phyloP scores from a whole-genome alignment of 2,888 invertebrate species.

The Steinernema scapterisci region DNA sequence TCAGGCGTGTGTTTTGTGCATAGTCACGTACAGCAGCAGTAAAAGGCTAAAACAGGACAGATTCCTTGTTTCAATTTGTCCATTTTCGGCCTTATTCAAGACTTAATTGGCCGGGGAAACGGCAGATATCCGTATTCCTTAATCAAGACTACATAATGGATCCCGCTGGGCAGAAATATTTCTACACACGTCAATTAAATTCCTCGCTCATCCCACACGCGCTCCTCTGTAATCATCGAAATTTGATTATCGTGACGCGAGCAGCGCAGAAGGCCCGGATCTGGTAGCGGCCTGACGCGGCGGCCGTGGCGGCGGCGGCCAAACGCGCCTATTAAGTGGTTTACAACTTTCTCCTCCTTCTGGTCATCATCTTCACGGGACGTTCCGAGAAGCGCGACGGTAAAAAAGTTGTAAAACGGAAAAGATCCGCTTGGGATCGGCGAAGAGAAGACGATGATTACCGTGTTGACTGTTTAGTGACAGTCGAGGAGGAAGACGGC shows the following conservation, averaged over 20 bases:
- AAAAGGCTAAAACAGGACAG: too few relatives aligned
- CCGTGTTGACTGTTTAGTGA: background rate
- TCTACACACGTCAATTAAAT: conserved; percentile 27
- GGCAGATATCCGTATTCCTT: conserved; percentile 1
- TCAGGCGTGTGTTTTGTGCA: too few relatives aligned
- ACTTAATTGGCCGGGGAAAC: background rate
- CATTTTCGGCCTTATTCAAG: background rate
- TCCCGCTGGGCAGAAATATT: conserved; percentile 1
- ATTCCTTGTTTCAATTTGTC: too few relatives aligned
- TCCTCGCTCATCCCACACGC: background rate
- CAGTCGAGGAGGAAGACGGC: too few relatives aligned
- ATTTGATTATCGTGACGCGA: conserved; percentile 26
- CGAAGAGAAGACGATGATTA: conserved; percentile 15
- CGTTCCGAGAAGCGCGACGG: background rate
- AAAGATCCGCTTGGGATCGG: background rate
- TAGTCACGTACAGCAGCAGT: too few relatives aligned
- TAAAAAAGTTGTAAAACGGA: conserved; percentile 22
- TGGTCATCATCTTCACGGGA: background rate
- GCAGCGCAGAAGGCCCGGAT: conserved; percentile 26
- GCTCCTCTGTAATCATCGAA: conserved; percentile 24
- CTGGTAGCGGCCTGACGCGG: background rate
- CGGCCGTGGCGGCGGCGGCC: background rate
- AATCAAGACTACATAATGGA: background rate
- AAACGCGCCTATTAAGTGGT: conserved; percentile 7
- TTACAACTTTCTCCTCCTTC: background rate